These are phyloP conservation scores for Apodemus speciosus DNA, from an alignment of 2,113 vertebrate species.

Conservation along the genomic window DNA sequence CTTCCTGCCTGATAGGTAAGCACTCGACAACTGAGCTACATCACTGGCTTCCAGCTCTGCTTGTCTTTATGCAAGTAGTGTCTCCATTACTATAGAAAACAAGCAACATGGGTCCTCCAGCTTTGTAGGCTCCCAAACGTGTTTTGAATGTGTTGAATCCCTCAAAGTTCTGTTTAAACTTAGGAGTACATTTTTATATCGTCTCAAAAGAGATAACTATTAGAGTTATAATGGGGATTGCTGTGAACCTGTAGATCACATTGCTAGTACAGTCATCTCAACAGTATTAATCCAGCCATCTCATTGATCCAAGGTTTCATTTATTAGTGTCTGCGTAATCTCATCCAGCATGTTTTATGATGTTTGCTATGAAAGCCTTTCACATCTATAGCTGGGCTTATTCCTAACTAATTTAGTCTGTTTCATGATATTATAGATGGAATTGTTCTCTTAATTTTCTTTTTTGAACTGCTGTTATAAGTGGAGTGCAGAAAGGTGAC, in stretches of 20 bases:
- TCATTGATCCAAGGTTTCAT: not conserved
- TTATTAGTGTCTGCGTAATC: not conserved
- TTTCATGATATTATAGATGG: not conserved
- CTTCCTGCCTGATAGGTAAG: too few species aligned
- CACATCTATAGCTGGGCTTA: not conserved
- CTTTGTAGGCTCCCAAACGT: not conserved
- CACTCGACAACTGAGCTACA: too few species aligned
- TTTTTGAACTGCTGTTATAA: not conserved
- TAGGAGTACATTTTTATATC: not conserved
- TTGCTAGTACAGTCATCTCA: not conserved
- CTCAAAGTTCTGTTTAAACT: not conserved
- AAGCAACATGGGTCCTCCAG: not conserved
- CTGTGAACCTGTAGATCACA: not conserved
- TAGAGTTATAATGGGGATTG: not conserved
- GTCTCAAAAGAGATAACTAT: not conserved
- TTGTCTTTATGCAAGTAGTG: not conserved
- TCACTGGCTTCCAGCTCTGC: too few species aligned
- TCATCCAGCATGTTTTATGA: not conserved
- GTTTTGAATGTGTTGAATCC: not conserved
- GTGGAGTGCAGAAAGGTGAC: not conserved
- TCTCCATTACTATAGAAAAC: too few species aligned
- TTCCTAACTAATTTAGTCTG: not conserved
- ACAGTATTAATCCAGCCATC: not conserved
- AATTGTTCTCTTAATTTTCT: not conserved
- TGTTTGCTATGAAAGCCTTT: not conserved